These are phyloP conservation scores for Patagioenas fasciata DNA, from an alignment of 2,113 vertebrate genomes.

Conservation along the genomic window DNA sequence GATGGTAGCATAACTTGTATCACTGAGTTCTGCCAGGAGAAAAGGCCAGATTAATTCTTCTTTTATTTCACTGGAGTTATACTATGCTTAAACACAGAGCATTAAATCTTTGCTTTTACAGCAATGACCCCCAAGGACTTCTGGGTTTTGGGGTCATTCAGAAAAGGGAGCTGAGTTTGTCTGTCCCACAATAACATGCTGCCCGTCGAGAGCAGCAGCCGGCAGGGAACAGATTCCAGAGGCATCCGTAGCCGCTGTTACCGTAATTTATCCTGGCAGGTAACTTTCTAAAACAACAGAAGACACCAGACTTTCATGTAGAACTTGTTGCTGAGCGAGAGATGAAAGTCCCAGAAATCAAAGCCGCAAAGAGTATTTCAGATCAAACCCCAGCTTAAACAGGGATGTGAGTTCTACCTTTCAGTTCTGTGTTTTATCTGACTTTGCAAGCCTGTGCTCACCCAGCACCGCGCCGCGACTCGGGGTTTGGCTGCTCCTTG, in stretches of 20 bases:
- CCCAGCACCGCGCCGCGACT: not conserved
- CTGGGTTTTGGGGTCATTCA: not conserved
- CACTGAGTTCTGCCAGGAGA: not conserved
- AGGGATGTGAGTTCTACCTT: not conserved
- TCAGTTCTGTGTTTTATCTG: not conserved
- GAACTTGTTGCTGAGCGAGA: not conserved
- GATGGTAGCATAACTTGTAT: not conserved
- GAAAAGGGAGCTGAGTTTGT: not conserved
- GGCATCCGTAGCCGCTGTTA: not conserved
- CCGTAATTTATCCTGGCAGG: not conserved
- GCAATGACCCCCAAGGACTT: rapidly evolving
- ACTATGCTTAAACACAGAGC: rapidly evolving
- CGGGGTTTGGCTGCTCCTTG: not conserved
- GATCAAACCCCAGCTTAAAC: not conserved
- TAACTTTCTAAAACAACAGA: not conserved
- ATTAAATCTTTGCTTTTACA: not conserved
- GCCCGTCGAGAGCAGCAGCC: not conserved
- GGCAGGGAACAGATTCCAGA: not conserved
- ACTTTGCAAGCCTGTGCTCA: not conserved
- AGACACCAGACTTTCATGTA: not conserved
- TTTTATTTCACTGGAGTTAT: not conserved
- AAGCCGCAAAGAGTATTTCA: not conserved
- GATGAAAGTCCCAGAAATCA: not conserved
- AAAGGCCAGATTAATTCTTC: not conserved
- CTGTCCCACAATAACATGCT: rapidly evolving